Evolutionary conservation across 2,113 vertebrate genomes (phyloP), one percentile per base, ranked within the genome.

Genomic region (Strix uralensis): DNA sequence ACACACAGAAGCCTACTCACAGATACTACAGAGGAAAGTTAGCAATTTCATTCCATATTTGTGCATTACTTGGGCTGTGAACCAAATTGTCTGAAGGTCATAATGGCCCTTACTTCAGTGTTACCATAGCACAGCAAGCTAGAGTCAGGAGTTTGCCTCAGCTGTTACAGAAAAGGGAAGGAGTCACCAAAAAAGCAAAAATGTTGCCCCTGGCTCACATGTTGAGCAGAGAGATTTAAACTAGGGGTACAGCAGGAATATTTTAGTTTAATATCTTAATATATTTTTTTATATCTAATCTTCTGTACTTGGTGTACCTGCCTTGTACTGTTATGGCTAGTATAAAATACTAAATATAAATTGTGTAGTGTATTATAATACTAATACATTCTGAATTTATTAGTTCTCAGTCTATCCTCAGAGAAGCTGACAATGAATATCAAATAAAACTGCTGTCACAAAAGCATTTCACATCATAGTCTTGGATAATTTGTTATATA

Each of bases 371-470:
- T 85, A 88, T 85, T 90, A 91, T 88, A 94, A 94, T 88, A 92
- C 54, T 80, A 84, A 87, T 84, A 90, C 34, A 74, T 89, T 95
- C 93, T 82, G 92, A 80, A 93, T 97, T 91, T 93, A 94, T 97
- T 95, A 97, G 70, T 78, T 95, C 30, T 49, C 85, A 55, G 94
- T 93, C 44, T 30, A 17, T 96, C 93, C 91, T 97, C 71, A 21
- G 62, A 95, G 88, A 92, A 90, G 38, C 82, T 92, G 93, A 85
- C 51, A 80, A 96, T 91, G 95, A 97, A 96, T 94, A 90, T 94
- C 91, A 94, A 97, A 79, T 85, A 47, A 84, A n/a, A 23, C 70
- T 52, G 46, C 90, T 55, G 55, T 90, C 82, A 90, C 81, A 78
- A 92, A 91, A 80, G 22, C 83, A 85, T 86, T 96, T 96, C 89